Evolutionary conservation across 1,140 invertebrate species (phyloP), one percentile per base, ranked within the genome.

Genomic region (Trinorchestia longiramus): DNA sequence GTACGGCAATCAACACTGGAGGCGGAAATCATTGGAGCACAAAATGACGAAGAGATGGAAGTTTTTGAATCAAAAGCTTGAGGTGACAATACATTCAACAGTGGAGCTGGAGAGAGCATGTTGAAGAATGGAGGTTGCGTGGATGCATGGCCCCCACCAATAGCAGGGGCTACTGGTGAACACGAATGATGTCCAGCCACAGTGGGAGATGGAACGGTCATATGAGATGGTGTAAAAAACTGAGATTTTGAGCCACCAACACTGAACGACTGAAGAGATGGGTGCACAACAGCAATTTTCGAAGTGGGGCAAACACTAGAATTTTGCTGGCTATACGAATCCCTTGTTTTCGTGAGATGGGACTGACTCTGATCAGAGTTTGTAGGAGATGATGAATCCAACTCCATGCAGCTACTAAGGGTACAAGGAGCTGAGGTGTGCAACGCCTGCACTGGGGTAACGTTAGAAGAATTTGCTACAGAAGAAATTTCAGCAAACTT

Each of bases 201-300:
- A 15, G 44, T 42, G 41, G 88, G 6, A 42, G 88, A 45, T 28
- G 92, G 92, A 45, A 94, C 43, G 17, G 92, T 94, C 92, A 94
- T 45, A 44, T 94, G 92, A 11, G 92, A 40, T 28, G 92, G 44
- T 11, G 92, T 45, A 19, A 44, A 94, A 44, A n/a, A n/a, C n/a
- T 8, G 92, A 44, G 92, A 1, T 45, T 43, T 45, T 43, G 92
- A 45, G 36, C 41, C 40, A n/a, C 6, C 43, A 45, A 43, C 92
- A 94, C 40, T 45, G 44, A 47, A 43, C 41, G 40, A 45, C 40
- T 94, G 92, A 36, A 43, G 92, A 11, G 92, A 94, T 47, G 92
- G 92, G 40, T 94, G 92, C 40, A 94, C 92, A 47, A 94, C 44
- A 47, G 92, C 92, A 94, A 94, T 94, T 94, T 94, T 94, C 1